Base-by-base conservation (phyloP, 2,113 vertebrate genomes). In the Paracanthobrama guichenoti region DNA sequence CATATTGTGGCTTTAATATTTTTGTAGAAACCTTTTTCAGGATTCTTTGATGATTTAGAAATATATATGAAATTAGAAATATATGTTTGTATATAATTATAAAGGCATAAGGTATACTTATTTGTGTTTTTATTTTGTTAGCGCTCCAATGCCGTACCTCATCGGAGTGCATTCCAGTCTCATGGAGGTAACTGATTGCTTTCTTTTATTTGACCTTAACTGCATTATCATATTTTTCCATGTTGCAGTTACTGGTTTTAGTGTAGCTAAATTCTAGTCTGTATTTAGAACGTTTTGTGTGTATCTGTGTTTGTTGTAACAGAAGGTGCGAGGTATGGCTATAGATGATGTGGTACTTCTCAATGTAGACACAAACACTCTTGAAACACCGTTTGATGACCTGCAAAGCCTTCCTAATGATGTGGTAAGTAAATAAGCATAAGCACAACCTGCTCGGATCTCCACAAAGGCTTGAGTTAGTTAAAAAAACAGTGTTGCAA, bases 281-380 rank as follows among this genome's bases (percentile, higher is more conserved):
- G 46, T 72, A 72, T 46, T 73, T 73, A 73, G 69, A 73, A 24
- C 1, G 3, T 26, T 71, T 71, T 6, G n/a, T 55, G 48, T 55
- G 73, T 31, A 13, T 76, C 46, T 72, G 73, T 75, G 20, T 69
- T 2, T 86, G 35, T 86, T 42, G 48, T 69, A 71, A 82, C 86
- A 99, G 98, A 97, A 96, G 91, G 97, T 99, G 50, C 93, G 94
- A 91, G 94, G 91, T 83, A 96, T 99, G 96, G 96, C 96, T 89
- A 84, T 95, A 85, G 94, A 95, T 85, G 94, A 95, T 72, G 93
- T 93, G 67, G 94, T 95, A 35, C 83, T 99, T 90, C 93, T 99
- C n/a, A 99, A 99, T 0, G 97, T 99, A 35, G 97, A 99, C 93
- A 98, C 96, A 59, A 99, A 99, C 92, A 98, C 96, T 12, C 91